phyloP scores from a whole-genome alignment of 2,113 vertebrate genomes.

The Coptodon rendalli region DNA sequence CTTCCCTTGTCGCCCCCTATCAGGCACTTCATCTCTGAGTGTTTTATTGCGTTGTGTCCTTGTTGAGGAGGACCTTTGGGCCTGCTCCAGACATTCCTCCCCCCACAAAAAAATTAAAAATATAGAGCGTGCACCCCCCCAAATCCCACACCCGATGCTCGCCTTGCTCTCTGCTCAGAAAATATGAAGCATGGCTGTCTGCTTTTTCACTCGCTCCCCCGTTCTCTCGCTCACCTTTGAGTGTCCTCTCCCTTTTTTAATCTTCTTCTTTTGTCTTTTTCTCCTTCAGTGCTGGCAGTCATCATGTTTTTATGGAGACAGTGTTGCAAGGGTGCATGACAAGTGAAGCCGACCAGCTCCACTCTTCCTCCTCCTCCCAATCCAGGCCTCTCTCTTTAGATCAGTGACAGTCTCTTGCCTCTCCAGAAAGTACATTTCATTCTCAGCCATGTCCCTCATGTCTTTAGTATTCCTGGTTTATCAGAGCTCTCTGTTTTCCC shows the following conservation, averaged over 20 bases:
- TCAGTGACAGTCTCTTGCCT: slow-evolving; percentile 23
- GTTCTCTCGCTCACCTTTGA: slow-evolving; percentile 20
- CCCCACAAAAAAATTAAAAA: slow-evolving; percentile 4
- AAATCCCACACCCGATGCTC: neutral
- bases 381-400: slow-evolving; percentile 9
- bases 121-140: neutral
- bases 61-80: slow-evolving; percentile 54
- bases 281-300: slow-evolving; percentile 46
- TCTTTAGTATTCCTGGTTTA: slow-evolving; percentile 6
- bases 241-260: slow-evolving; percentile 26
- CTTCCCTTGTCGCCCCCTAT: slow-evolving; percentile 30
- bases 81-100: slow-evolving; percentile 39
- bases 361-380: neutral
- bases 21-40: slow-evolving; percentile 51
- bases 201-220: neutral
- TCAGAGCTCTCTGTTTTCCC: neutral
- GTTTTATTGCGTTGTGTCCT: slow-evolving; percentile 58
- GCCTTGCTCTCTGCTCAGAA: slow-evolving; percentile 19
- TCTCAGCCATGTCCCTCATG: neutral
- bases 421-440: slow-evolving; percentile 14
- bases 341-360: slow-evolving; percentile 3
- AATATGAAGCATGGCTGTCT: slow-evolving; percentile 21
- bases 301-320: slow-evolving; percentile 41
- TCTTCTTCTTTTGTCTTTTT: slow-evolving; percentile 40
- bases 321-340: slow-evolving; percentile 33